Evolutionary conservation across 92 coral and sea anemone species (phyloP), one percentile per base, ranked within the genome.

Genomic region (Epizoanthus stellaris): DNA sequence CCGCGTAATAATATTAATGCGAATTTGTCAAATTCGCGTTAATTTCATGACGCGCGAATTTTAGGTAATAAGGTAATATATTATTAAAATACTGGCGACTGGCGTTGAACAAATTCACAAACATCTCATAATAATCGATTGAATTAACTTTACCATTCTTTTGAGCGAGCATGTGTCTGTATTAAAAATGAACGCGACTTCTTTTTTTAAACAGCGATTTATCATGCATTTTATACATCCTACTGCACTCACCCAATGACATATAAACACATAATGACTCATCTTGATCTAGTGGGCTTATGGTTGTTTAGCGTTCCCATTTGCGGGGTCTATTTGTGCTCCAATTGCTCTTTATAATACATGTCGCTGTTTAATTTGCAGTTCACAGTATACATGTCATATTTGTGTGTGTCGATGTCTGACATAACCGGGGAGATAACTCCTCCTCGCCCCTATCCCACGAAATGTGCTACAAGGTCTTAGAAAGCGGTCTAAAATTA

Each of bases 251-350:
- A 17, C 14, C 6, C 47, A 67, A 40, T 34, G 73, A 67, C 73
- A 67, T 8, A 49, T 49, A n/a, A 67, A 34, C 49, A 38, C 73
- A 4, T 67, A 3, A 43, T 14, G 70, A 65, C 38, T 15, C 30
- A 23, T 14, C 73, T 40, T n/a, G 45, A 67, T 16, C 73, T 67
- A 21, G 38, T 38, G 34, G 49, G 38, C 45, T 40, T 72, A 25
- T 43, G 3, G 45, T 45, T 79, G 12, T 62, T 79, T 79, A 70
- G 5, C 83, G 45, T 79, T 79, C 83, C 13, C 49, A 42, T 79
- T 72, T 62, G 53, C 72, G 54, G 54, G 11, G 58, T 79, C 23
- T 79, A 23, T 79, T 79, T 79, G 71, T 62, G 15, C 38, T 17
- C 63, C 12, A 62, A 79, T 63, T 63, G 39, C 60, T 79, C 58